These are phyloP conservation scores for Nymphalis io DNA, from an alignment of 1,140 invertebrate genomes.

Conservation along the genomic window DNA sequence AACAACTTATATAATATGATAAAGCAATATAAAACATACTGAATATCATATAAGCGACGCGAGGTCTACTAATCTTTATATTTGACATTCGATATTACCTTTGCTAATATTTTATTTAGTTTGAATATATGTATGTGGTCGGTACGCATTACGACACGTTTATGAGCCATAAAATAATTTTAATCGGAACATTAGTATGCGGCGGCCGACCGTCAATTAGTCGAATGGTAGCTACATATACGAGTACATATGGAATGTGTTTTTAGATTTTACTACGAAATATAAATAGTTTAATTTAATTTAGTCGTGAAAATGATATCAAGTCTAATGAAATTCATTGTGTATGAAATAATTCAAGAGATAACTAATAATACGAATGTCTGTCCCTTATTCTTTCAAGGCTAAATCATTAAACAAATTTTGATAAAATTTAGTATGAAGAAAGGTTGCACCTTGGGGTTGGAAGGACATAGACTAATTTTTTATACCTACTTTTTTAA, in stretches of 20 bases:
- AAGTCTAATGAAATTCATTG: too few relatives aligned
- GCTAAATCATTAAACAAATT: too few relatives aligned
- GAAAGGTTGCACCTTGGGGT: too few relatives aligned
- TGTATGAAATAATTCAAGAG: too few relatives aligned
- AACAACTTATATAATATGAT: too few relatives aligned
- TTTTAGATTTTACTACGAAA: conserved; percentile 4
- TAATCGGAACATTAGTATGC: conserved; percentile 67
- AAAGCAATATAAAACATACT: too few relatives aligned
- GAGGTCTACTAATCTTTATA: background rate
- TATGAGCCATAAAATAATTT: conserved; percentile 69
- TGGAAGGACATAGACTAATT: too few relatives aligned
- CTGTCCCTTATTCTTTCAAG: too few relatives aligned
- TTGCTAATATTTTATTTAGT: conserved; percentile 1
- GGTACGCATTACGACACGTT: conserved; percentile 50
- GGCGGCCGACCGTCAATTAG: conserved; percentile 50
- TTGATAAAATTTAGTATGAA: too few relatives aligned
- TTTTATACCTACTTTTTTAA: too few relatives aligned
- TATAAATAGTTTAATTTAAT: conserved; percentile 3
- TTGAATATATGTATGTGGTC: conserved; percentile 19
- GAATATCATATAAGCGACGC: too few relatives aligned
- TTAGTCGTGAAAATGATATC: background rate
- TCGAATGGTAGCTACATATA: conserved; percentile 15
- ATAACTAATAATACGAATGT: too few relatives aligned
- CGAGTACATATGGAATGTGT: conserved; percentile 1
- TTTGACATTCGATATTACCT: background rate